These are phyloP conservation scores for Carassius auratus DNA, from an alignment of 2,113 vertebrate species.

Conservation along the genomic window DNA sequence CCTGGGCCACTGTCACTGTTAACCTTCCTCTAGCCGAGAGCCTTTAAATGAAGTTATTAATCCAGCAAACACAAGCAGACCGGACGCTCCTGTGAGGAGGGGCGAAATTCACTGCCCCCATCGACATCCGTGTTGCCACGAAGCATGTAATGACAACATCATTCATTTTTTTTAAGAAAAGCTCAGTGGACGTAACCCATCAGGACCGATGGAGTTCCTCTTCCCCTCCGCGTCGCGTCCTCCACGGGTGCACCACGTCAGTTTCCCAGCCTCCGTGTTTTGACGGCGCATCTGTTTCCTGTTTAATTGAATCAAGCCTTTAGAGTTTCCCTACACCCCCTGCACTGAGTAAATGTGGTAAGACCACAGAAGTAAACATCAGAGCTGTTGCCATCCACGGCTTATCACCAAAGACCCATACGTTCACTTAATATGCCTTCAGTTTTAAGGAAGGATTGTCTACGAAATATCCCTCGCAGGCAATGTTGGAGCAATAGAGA, in stretches of 20 bases:
- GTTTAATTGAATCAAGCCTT: constrained; percentile 54
- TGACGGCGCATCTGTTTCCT: constrained; percentile 10
- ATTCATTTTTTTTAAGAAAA: constrained; percentile 25
- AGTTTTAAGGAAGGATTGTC: constrained; percentile 51
- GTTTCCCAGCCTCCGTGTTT: neutral
- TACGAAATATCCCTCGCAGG: constrained; percentile 39
- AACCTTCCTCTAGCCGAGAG: constrained; percentile 48
- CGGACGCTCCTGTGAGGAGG: neutral
- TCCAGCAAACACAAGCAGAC: constrained; percentile 54
- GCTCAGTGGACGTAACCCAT: constrained; percentile 10
- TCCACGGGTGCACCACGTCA: neutral
- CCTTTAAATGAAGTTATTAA: constrained; percentile 62
- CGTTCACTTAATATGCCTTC: constrained; percentile 49
- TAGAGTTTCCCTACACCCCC: constrained; percentile 22
- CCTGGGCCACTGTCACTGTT: constrained; percentile 45
- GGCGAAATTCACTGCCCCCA: neutral
- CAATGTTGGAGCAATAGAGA: constrained; percentile 36
- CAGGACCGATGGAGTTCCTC: neutral
- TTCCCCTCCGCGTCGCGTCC: neutral
- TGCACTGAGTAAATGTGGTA: constrained; percentile 29
- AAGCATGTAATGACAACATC: constrained; percentile 51
- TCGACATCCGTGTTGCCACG: constrained; percentile 19
- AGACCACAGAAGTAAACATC: constrained; percentile 50
- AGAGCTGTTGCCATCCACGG: constrained; percentile 42
- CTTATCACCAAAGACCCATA: constrained; percentile 59